phyloP scores from a whole-genome alignment of 2,888 invertebrate species.

The Drosophila quasianomalipes region DNA sequence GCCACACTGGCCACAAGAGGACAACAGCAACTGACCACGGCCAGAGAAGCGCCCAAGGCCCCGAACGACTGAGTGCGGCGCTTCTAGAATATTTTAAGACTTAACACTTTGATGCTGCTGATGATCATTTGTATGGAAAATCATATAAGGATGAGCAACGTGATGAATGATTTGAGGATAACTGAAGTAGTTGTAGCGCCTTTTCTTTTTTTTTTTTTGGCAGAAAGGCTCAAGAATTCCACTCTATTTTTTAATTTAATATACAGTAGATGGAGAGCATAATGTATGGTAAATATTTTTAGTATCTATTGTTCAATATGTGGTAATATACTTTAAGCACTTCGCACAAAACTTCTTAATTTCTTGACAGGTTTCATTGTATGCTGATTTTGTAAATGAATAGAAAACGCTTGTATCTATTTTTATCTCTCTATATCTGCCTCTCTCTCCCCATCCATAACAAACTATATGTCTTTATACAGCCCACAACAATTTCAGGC shows the following conservation, averaged over 20 bases:
- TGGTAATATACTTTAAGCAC: not conserved
- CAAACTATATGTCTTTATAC: conserved; percentile 35
- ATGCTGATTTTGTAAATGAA: not conserved
- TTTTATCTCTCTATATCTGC: not conserved
- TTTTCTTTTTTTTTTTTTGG: not conserved
- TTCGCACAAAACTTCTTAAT: not conserved
- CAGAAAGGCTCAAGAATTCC: not conserved
- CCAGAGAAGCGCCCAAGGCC: conserved; percentile 19
- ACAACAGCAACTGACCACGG: conserved; percentile 48
- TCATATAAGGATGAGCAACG: not conserved
- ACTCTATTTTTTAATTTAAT: not conserved
- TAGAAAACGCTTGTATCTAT: not conserved
- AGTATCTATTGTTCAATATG: not conserved
- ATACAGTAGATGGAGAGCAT: not conserved
- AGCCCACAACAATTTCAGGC: conserved; percentile 48
- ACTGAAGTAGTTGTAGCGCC: not conserved
- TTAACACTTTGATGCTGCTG: conserved; percentile 46
- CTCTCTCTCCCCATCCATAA: conserved; percentile 9
- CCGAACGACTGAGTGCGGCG: conserved; percentile 18
- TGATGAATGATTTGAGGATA: not conserved
- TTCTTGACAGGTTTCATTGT: not conserved
- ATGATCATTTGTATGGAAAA: conserved; percentile 21
- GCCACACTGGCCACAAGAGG: conserved; percentile 69
- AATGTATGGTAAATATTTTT: not conserved
- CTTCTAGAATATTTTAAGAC: conserved; percentile 45